Evolutionary conservation across 2,888 invertebrate species (phyloP), one percentile per base, ranked within the genome.

Genomic region (Vannuccia rotundouncinata): DNA sequence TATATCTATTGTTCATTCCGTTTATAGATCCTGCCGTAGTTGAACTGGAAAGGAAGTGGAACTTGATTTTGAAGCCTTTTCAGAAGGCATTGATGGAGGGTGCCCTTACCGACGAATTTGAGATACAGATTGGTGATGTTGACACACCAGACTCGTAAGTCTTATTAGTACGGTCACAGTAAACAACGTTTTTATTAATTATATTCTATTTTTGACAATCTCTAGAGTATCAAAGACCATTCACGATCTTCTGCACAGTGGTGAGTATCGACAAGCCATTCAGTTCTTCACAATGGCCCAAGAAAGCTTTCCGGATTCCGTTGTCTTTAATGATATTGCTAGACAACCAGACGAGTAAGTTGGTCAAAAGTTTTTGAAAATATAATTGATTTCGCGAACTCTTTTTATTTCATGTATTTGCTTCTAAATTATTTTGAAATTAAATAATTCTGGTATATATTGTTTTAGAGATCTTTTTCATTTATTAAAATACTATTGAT

Each of bases 101-200:
- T 1, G 81, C 29, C 0, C 59, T 29, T 2, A 31, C 22, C 10
- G 81, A 81, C 1, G 29, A 30, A 13, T 74, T 78, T n/a, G 31
- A 17, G 0, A 25, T 45, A 2, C 79, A 73, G 2, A 81, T 81
- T 17, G 27, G 1, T 0, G 81, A 81, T 25, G 73, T 59, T 1
- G 81, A 77, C 30, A 80, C 81, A 0, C 29, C 76, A 0, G 81
- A 81, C 13, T n/a, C n/a, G 81, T 81, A 29, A 80, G 81, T 74
- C n/a, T n/a, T n/a, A n/a, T n/a, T n/a, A n/a, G n/a, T 73, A 73
- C 74, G 27, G n/a, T n/a, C 74, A 28, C 22, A 17, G 22, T 22
- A n/a, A 73, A 73, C 74, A 73, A n/a, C 74, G 10, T 73, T 73
- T 73, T 28, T 10, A 5, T 45, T 13, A 5, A 45, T 13, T 17